phyloP scores from a whole-genome alignment of 2,888 invertebrate genomes.

The Schrankia costaestrigalis region DNA sequence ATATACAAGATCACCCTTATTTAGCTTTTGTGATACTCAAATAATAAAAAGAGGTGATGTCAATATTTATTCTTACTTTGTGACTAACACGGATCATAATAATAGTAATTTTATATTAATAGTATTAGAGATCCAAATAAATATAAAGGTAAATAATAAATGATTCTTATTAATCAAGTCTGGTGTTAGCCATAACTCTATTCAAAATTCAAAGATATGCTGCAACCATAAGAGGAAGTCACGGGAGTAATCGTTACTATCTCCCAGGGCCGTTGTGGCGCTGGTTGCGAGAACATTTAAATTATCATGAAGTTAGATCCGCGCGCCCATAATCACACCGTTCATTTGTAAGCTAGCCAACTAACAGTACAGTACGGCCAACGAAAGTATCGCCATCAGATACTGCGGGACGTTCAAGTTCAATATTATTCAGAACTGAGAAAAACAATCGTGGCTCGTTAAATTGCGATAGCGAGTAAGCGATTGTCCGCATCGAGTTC shows the following conservation, averaged over 20 bases:
- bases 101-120: too few relatives aligned
- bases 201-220: constrained; percentile 66
- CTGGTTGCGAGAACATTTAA: constrained; percentile 74
- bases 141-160: constrained; percentile 12
- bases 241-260: constrained; percentile 67
- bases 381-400: constrained; percentile 77
- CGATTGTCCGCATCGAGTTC: constrained; percentile 64
- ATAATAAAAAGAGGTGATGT: too few relatives aligned
- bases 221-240: constrained; percentile 70
- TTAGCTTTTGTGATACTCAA: too few relatives aligned
- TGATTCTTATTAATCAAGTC: constrained; percentile 24
- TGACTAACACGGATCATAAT: too few relatives aligned
- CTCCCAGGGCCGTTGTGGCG: constrained; percentile 52
- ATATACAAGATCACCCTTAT: too few relatives aligned
- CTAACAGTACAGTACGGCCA: constrained; percentile 66
- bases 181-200: constrained; percentile 56
- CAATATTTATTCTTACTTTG: too few relatives aligned
- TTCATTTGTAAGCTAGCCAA: constrained; percentile 74
- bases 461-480: constrained; percentile 69
- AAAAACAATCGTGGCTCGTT: constrained; percentile 80
- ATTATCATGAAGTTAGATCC: constrained; percentile 76
- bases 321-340: constrained; percentile 74
- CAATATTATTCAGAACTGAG: constrained; percentile 79
- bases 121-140: too few relatives aligned
- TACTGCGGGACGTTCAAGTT: constrained; percentile 65